phyloP scores from a whole-genome alignment of 2,113 vertebrate genomes.

The Campylorhamphus procurvoides region DNA sequence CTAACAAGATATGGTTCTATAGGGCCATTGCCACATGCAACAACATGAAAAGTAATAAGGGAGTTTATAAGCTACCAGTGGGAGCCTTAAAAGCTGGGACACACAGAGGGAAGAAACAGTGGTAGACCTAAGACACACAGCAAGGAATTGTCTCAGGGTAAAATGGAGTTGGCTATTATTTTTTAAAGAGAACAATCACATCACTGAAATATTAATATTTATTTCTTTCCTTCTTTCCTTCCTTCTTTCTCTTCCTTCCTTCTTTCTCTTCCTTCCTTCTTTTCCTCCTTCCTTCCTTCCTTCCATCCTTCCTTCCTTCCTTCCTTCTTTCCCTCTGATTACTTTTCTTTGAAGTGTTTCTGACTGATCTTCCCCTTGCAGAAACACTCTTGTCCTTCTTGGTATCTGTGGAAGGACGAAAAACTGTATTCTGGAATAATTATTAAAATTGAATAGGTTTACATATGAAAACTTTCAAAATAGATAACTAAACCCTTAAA shows the following conservation, averaged over 20 bases:
- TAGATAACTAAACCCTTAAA: neutral
- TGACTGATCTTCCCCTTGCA: neutral
- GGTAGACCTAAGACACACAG: neutral
- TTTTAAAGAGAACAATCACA: neutral
- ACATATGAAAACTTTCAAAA: neutral
- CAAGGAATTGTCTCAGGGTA: neutral
- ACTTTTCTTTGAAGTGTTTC: neutral
- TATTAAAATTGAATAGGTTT: neutral
- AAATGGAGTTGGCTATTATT: neutral
- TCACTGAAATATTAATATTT: neutral
- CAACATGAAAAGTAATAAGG: neutral
- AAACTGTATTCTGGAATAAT: neutral
- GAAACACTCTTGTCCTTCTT: neutral
- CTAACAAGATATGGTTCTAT: neutral
- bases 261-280: too few species aligned
- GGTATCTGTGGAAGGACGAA: neutral
- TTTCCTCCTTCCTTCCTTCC: too few species aligned
- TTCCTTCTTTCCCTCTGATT: neutral
- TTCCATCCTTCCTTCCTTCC: too few species aligned
- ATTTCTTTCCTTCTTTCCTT: too few species aligned
- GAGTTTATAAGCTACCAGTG: neutral
- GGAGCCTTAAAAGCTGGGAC: neutral
- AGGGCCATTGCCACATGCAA: neutral
- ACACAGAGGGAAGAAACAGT: neutral
- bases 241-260: too few species aligned